These are phyloP conservation scores for Nothoprocta pentlandii DNA, from an alignment of 2,113 vertebrate genomes.

Conservation along the genomic window DNA sequence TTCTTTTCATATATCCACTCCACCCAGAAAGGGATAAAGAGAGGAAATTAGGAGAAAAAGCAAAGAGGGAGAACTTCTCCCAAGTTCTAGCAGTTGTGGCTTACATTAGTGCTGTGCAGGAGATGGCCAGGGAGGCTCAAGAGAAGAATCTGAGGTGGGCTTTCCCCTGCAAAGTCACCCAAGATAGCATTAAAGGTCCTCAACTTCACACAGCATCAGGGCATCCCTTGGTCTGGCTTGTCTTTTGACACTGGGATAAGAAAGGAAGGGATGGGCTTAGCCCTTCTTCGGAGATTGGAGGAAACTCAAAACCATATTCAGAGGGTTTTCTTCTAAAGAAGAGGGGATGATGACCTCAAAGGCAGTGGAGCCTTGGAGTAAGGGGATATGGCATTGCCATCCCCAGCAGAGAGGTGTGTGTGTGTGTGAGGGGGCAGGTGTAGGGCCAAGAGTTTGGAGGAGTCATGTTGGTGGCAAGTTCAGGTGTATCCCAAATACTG, in stretches of 20 bases:
- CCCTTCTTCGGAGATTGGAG: neutral
- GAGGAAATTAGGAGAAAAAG: neutral
- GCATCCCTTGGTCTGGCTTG: neutral
- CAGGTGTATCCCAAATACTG: neutral
- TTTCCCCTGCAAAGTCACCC: neutral
- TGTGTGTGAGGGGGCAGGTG: neutral
- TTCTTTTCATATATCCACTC: neutral
- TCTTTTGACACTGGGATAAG: neutral
- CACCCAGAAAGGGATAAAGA: neutral
- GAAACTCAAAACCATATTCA: neutral
- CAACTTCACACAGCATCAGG: neutral
- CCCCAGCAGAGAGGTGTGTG: neutral
- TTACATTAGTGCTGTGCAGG: neutral
- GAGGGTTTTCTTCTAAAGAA: neutral
- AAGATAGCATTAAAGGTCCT: neutral
- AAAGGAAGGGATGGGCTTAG: neutral
- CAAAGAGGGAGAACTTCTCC: no score
- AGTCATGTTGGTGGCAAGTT: neutral
- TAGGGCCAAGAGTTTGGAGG: neutral
- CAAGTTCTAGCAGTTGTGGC: no score
- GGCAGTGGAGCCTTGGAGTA: neutral
- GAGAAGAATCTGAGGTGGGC: neutral
- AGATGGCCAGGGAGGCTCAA: neutral
- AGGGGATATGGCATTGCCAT: neutral
- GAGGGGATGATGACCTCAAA: neutral